Base-by-base conservation (phyloP, 1,140 invertebrate species). In the Grapholita molesta region DNA sequence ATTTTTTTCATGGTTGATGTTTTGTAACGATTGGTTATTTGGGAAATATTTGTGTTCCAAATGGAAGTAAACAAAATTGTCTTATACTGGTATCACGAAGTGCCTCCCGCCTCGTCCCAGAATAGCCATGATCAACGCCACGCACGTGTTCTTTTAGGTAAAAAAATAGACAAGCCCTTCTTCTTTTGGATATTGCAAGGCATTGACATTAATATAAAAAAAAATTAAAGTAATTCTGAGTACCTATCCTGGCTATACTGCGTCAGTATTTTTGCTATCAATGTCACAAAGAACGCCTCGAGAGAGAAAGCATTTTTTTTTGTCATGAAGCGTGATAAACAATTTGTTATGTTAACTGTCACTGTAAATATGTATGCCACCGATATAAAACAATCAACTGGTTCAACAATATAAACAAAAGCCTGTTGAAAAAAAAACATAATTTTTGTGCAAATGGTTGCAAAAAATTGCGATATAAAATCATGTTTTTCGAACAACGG, bases 401-500 rank as follows among this genome's bases (percentile, higher is more conserved):
- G n/a, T n/a, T n/a, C n/a, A n/a, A n/a, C n/a, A n/a, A n/a, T n/a
- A n/a, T n/a, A 18, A 48, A 18, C 42, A 48, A 21, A 48, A 48
- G 18, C 8, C 42, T 48, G 42, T 18, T 48, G 42, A 48, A 48
- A 48, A 48, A 21, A 8, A 8, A 48, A 21, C 42, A 15, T 48
- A 48, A 48, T 48, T 48, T 9, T 48, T 48, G 42, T 64, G 38
- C 32, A 42, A 71, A 72, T n/a, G n/a, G 68, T 68, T 23, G 75
- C 73, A 71, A 78, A 75, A 73, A 74, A 70, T 66, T 48, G 66
- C 55, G 53, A 70, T 23, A 78, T 79, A 81, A 77, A 77, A 77
- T 64, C 71, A 73, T 7, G 75, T 78, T 78, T 82, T 80, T 71
- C 70, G 74, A 78, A 76, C 66, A 71, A 68, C 72, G 67, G 65